Evolutionary conservation across 2,113 vertebrate genomes (phyloP), one percentile per base, ranked within the genome.

Genomic region (Shinisaurus crocodilurus): DNA sequence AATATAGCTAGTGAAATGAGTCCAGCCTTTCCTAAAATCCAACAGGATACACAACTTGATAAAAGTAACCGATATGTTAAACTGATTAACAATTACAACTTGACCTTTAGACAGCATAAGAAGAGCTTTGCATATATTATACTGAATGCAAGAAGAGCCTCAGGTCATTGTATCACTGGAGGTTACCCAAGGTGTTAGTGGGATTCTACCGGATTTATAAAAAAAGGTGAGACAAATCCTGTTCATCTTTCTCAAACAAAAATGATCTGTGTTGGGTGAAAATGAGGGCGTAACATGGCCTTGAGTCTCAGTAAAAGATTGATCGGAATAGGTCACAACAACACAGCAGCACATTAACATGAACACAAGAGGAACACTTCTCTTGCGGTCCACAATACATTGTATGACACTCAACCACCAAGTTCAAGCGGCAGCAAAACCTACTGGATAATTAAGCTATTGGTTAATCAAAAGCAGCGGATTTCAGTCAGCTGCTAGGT

Each of bases 161-260:
- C 18, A 16, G 89, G 32, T 63, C 82, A 89, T 9, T 85, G 45
- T 91, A 92, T 91, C 89, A 69, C 6, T 80, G 89, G 79, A 88
- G 85, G 79, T 89, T 92, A 45, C 0, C 0, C 40, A 85, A 79
- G 89, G 74, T 91, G 92, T 92, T 88, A 85, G 37, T 65, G 90
- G 87, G 88, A 94, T 88, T 90, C 89, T 94, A 84, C 27, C 37
- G 90, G 90, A 94, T 96, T 95, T 94, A 89, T 88, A 9, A 32
- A 92, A 89, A 54, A 93, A 89, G 82, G 84, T 0, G 0, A 95
- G 88, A 87, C 90, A 96, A 96, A 94, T 95, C 90, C 89, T 93
- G 79, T 91, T 89, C 80, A 92, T 89, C 94, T 93, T 94, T 95
- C 88, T 93, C 86, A 94, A 70, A 88, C 87, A 93, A 87, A 94